A percentile compares a stretch with the other conserved stretches of the same genome.
These are phyloP conservation scores for Drosophila hydei DNA, from an alignment of 1,140 invertebrate genomes.

Conservation along the genomic window DNA sequence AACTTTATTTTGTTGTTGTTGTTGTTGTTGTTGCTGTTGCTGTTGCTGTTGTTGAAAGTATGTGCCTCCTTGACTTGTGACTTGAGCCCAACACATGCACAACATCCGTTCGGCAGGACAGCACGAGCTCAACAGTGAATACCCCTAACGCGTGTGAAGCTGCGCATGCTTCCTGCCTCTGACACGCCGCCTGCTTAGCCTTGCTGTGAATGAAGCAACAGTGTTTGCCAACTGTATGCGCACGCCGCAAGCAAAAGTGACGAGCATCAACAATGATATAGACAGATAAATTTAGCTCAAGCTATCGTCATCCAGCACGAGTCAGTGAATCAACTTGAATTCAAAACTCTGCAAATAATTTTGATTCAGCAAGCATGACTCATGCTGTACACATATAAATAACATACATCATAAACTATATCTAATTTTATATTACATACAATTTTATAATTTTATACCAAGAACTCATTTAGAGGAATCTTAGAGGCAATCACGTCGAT, in stretches of 20 bases:
- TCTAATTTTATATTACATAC: too few relatives aligned
- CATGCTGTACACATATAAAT: too few relatives aligned
- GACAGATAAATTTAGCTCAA: neutral
- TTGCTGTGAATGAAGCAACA: constrained; percentile 40
- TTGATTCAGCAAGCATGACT: neutral
- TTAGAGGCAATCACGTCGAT: too few relatives aligned
- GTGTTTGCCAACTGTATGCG: constrained; percentile 33
- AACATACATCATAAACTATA: too few relatives aligned
- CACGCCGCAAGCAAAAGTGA: neutral
- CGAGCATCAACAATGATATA: neutral
- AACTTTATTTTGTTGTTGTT: constrained; percentile 44
- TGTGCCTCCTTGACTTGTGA: neutral
- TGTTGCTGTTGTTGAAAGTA: neutral
- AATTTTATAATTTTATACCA: neutral
- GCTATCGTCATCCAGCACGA: neutral
- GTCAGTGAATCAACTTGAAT: neutral
- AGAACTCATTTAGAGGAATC: too few relatives aligned
- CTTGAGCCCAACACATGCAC: constrained; percentile 49
- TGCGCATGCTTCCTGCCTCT: constrained; percentile 78
- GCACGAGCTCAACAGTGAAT: constrained; percentile 34
- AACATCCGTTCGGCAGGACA: constrained; percentile 60
- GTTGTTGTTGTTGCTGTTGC: too few relatives aligned
- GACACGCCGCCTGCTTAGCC: constrained; percentile 3
- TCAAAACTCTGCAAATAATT: too few relatives aligned
- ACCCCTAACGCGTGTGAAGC: constrained; percentile 55